A percentile compares a stretch with the other conserved stretches of the same genome.
phyloP scores from a whole-genome alignment of 1,140 invertebrate species.

The Drosophila prosaltans region DNA sequence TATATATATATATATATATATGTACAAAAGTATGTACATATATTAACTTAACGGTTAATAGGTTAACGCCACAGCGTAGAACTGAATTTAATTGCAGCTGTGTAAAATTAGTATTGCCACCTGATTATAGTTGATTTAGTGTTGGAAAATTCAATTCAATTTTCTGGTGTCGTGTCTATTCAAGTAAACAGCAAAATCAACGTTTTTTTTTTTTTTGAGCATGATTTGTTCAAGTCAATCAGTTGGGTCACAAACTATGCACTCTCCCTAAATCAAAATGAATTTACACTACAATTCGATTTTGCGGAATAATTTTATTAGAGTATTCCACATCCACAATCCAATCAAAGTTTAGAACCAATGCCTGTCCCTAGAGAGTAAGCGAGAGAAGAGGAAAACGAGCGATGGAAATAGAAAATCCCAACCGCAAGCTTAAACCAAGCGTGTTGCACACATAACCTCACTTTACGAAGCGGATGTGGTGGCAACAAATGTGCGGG shows the following conservation, averaged over 20 bases:
- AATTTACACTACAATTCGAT: constrained; percentile 36
- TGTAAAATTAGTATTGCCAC: too few species aligned
- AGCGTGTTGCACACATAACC: constrained; percentile 64
- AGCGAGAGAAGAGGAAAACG: background rate
- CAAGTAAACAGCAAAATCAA: too few species aligned
- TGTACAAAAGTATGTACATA: too few species aligned
- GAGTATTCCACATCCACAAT: background rate
- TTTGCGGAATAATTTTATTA: constrained; percentile 20
- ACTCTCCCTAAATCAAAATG: background rate
- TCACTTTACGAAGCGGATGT: constrained; percentile 51
- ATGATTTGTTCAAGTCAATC: background rate
- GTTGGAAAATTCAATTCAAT: too few species aligned
- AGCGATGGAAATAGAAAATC: constrained; percentile 8
- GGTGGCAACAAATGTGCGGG: constrained; percentile 55
- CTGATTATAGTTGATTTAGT: too few species aligned
- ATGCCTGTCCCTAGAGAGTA: background rate
- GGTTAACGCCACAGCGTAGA: too few species aligned
- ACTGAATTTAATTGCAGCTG: too few species aligned
- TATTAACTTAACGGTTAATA: too few species aligned
- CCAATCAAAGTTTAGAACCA: background rate
- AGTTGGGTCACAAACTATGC: background rate
- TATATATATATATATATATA: too few species aligned
- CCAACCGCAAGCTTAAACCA: constrained; percentile 25
- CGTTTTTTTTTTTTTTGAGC: background rate
- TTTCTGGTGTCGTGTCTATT: too few species aligned